phyloP scores from a whole-genome alignment of 2,888 invertebrate species.

The Synanthedon myopaeformis region DNA sequence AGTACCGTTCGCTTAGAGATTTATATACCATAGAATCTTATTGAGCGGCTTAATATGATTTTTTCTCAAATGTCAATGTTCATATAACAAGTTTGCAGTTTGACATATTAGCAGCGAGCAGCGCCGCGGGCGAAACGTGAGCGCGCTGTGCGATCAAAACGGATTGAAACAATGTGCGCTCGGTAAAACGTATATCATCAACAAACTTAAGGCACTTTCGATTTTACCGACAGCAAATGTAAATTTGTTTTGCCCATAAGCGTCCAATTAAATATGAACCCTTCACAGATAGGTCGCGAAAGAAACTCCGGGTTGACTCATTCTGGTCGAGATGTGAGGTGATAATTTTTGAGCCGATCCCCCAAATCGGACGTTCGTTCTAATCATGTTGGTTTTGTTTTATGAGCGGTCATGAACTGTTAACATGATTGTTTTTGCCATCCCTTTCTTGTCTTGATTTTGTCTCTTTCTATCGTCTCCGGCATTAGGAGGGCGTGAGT shows the following conservation, averaged over 20 bases:
- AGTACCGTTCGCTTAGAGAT: not conserved
- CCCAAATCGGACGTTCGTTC: constrained; percentile 16
- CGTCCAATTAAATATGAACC: not conserved
- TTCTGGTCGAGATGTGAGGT: constrained; percentile 8
- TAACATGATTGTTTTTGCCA: not conserved
- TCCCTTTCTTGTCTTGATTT: not conserved
- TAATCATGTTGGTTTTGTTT: constrained; percentile 30
- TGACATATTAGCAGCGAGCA: constrained; percentile 6
- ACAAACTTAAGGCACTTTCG: not conserved
- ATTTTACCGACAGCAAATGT: not conserved
- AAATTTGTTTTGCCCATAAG: not conserved
- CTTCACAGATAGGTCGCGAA: not conserved
- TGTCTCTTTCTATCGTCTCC: not conserved
- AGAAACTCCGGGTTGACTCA: not conserved
- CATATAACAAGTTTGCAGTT: constrained; percentile 7
- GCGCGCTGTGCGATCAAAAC: not conserved
- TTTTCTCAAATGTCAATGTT: not conserved
- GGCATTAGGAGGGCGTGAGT: not conserved
- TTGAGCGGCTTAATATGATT: not conserved
- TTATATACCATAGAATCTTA: not conserved
- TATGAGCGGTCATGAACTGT: constrained; percentile 16
- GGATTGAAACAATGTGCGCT: not conserved
- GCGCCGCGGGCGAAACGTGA: constrained; percentile 8
- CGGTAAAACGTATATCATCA: not conserved
- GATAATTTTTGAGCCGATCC: constrained; percentile 27